Evolutionary conservation across 2,888 invertebrate species (phyloP), one percentile per base, ranked within the genome.

Genomic region (Drosophila incognita): DNA sequence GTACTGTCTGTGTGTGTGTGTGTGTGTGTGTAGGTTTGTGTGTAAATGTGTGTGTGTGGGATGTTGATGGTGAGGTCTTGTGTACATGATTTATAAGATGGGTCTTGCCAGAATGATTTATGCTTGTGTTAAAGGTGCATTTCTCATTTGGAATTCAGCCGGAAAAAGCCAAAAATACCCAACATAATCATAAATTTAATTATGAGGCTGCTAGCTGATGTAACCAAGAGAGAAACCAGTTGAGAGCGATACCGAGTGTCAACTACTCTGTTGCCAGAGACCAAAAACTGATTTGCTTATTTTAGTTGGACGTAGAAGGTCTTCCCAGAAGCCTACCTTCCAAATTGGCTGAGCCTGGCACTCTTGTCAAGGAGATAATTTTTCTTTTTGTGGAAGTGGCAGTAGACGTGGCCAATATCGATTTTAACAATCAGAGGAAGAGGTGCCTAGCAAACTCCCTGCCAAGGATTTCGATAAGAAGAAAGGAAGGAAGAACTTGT

Each of bases 51-150:
- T 33, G 35, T 31, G 36, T 33, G 57, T 24, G 48, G 33, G n/a
- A 7, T 40, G 11, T 56, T 51, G 58, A 60, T 31, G 59, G 36
- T 36, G 7, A 31, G 51, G 29, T 57, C 29, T 31, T 52, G 59
- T n/a, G 40, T 66, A 57, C 65, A 79, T 81, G 78, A 79, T 78
- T 81, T 78, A 78, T 69, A 64, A 69, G 46, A 46, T 15, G 60
- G 13, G 6, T 54, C 63, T 42, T 49, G 10, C 10, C 53, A 21
- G 24, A 49, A 58, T 67, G 66, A 63, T 76, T 76, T 63, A 81
- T 63, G 57, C 10, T 15, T 27, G 35, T 58, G n/a, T 48, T 7
- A 33, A 38, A 52, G 13, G n/a, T 69, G 21, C 31, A 48, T 48
- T 29, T 52, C 65, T 29, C 48, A 61, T 65, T 66, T 18, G 8